phyloP scores from a whole-genome alignment of 2,888 invertebrate species.

The Diarsia dahlii region DNA sequence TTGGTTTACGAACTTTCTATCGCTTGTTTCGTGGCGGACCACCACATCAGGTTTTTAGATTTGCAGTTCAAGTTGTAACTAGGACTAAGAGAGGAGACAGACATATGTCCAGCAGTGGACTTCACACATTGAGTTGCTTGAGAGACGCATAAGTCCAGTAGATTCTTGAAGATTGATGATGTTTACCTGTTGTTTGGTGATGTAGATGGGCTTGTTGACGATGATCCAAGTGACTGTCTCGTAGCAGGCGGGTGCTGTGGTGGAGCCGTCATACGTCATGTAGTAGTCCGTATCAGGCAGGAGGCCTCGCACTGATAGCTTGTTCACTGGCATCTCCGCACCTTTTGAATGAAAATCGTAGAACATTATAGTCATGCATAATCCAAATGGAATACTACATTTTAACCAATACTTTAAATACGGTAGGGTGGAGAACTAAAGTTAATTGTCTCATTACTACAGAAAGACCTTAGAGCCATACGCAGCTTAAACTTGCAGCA shows the following conservation, averaged over 20 bases:
- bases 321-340: conserved; percentile 95
- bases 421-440: too few relatives aligned
- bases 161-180: too few relatives aligned
- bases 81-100: not conserved
- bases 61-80: not conserved
- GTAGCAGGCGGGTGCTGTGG: conserved; percentile 99
- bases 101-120: not conserved
- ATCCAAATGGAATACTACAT: too few relatives aligned
- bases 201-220: conserved; percentile 99
- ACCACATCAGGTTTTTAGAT: not conserved
- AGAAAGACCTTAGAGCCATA: too few relatives aligned
- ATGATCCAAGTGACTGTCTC: conserved; percentile 99
- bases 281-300: conserved; percentile 98
- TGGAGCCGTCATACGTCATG: conserved; percentile 99
- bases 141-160: too few relatives aligned
- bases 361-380: not conserved
- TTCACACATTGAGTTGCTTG: not conserved
- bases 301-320: conserved; percentile 96
- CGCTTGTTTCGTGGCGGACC: too few relatives aligned
- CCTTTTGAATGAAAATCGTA: conserved; percentile 87
- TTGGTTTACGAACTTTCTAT: not conserved
- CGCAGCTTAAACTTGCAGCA: too few relatives aligned
- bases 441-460: too few relatives aligned
- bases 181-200: conserved; percentile 98
- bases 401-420: too few relatives aligned